Evolutionary conservation across 1,140 invertebrate genomes (phyloP), one percentile per base, ranked within the genome.

Genomic region (Camponotus floridanus): DNA sequence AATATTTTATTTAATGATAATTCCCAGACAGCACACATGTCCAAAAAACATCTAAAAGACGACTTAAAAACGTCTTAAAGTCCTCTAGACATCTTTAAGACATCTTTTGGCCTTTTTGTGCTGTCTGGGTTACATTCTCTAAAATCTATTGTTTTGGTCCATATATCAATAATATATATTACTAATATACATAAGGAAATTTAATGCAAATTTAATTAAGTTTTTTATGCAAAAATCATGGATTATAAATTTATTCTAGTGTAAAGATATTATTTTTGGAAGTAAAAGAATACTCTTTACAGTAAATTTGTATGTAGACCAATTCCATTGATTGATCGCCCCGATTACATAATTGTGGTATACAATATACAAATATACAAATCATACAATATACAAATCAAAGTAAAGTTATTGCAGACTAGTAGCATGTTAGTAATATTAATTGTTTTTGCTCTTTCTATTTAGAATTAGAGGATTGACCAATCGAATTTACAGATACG

Each of bases 141-240:
- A 57, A n/a, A 76, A n/a, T 21, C 18, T 13, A 15, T 8, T 15
- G 59, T 76, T 62, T 26, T 26, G 74, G 21, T 61, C 2, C 3
- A 31, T 21, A 33, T 64, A 76, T 76, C 31, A 9, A 26, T 76
- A 59, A 76, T 76, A 64, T 76, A 48, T 51, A 15, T 51, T 51
- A 13, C 11, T 48, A 62, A 33, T 59, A 18, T 64, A 76, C 18
- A 26, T 11, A 51, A 18, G 48, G 3, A 51, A 51, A 51, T 51
- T 51, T 51, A 51, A 51, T 51, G 5, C 0, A 51, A 62, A 76
- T 18, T 62, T 42, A 62, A 36, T 39, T 7, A 21, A 45, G n/a
- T n/a, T 26, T 39, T 62, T 62, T 31, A 31, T 42, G 13, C 33
- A 36, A 51, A 76, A 61, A 59, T 76, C 33, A 51, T 21, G 13